Evolutionary conservation across 2,113 vertebrate species (phyloP), one percentile per base, ranked within the genome.

Genomic region (Rhadina sibilatrix): DNA sequence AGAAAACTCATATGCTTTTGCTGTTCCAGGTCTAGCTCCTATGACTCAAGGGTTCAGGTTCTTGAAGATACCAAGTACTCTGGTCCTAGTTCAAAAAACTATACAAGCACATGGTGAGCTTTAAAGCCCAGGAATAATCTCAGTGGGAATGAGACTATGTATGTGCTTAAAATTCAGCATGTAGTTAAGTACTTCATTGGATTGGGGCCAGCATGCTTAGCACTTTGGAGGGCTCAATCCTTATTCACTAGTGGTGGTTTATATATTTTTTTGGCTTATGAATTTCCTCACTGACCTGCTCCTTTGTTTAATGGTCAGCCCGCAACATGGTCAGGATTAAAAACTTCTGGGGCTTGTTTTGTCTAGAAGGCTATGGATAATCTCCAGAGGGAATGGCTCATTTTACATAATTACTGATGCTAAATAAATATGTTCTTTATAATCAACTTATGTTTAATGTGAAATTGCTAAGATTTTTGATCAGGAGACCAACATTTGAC

Each of bases 401-500:
- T 82, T 92, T 96, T 95, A 90, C 86, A 53, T 95, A 95, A 96
- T 90, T 95, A 76, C 89, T 85, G 74, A 91, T 87, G 50, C 84
- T 97, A 93, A 91, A 93, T 78, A 97, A 96, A 87, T 95, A 94
- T 86, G 81, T 95, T 91, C 78, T 96, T 95, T 96, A 96, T 95
- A 96, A 95, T 95, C 76, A 88, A 93, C 56, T 96, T 95, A 83
- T 28, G 68, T 88, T 94, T 93, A 87, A 89, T 83, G 77, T 95
- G 90, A 95, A 96, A 90, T 89, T 71, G 49, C 83, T 89, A 92
- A 89, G 80, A 75, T 90, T 90, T 96, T 96, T 86, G 70, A 88
- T 94, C 5, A 77, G 47, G 40, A 85, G 79, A 80, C 46, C 47
- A 88, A n/a, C 6, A 15, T 95, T 93, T 94, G 83, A 86, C 87